Conservation (phyloP, 2,797 vertebrate species). For the Cyprinodon diabolis region DNA sequence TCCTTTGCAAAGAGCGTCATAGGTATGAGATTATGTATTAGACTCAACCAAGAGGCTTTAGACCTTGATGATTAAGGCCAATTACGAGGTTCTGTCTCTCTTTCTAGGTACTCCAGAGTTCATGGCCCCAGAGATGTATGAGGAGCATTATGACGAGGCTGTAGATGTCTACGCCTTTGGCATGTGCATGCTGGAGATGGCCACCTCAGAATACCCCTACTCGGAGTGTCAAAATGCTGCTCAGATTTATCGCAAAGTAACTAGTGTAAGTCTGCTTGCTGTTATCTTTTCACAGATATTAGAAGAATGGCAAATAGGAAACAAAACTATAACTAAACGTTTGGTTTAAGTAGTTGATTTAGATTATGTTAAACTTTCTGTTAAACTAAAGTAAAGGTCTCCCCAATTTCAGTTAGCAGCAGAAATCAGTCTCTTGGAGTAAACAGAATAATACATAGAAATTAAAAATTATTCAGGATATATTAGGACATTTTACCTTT, state of each 20-base stretch:
- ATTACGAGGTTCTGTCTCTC: slow-evolving; percentile 12
- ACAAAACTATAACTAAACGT: not conserved
- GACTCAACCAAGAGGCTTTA: not conserved
- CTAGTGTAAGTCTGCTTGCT: slow-evolving; percentile 89
- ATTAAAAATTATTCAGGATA: not conserved
- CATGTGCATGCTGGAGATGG: slow-evolving; percentile 99
- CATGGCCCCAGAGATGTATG: slow-evolving; percentile 99
- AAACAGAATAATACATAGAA: not conserved
- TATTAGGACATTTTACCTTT: not conserved
- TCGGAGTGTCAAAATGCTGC: slow-evolving; percentile 98
- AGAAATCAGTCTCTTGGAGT: not conserved
- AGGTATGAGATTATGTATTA: slow-evolving; percentile 87
- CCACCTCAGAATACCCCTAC: slow-evolving; percentile 98
- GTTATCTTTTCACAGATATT: not conserved
- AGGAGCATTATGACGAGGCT: slow-evolving; percentile 97
- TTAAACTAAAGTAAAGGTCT: not conserved
- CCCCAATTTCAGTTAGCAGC: not conserved
- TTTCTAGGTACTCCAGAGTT: slow-evolving; percentile 94
- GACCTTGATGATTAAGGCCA: not conserved
- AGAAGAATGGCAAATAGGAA: not conserved
- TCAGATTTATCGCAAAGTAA: slow-evolving; percentile 99
- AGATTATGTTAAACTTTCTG: not conserved
- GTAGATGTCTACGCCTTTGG: slow-evolving; percentile 98
- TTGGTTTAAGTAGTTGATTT: not conserved
- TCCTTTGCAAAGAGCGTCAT: slow-evolving; percentile 99